Evolutionary conservation across 1,140 invertebrate species (phyloP).

Genomic region (Theocolax elegans): DNA sequence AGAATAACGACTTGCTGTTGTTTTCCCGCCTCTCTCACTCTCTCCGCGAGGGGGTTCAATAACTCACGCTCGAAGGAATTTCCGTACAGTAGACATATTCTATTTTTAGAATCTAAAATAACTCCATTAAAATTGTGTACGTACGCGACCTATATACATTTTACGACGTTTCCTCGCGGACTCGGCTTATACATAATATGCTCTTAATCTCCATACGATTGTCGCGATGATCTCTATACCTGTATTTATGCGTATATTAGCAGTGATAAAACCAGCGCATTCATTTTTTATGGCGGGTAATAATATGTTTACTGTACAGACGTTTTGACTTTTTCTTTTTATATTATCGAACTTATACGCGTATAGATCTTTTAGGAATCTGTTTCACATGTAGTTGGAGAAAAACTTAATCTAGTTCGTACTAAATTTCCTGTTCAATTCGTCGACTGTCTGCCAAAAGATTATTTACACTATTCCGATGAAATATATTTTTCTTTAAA

Average conservation of each 20-base stretch:
- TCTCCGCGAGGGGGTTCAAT: conserved; percentile 9
- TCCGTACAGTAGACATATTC: not conserved
- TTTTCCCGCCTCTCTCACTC: not conserved
- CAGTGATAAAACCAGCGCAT: not conserved
- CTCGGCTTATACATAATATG: not conserved
- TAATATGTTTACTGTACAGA: too few species aligned
- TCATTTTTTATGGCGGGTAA: conserved; percentile 13
- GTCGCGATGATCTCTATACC: not conserved
- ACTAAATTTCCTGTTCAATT: too few species aligned
- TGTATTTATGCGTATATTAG: conserved; percentile 25
- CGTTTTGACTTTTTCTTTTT: too few species aligned
- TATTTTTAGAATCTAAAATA: conserved; percentile 3
- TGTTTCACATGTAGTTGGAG: too few species aligned
- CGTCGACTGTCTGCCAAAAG: too few species aligned
- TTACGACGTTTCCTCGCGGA: not conserved
- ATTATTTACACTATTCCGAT: too few species aligned
- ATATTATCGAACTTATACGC: too few species aligned
- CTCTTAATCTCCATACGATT: too few species aligned
- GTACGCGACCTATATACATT: not conserved
- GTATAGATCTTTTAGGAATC: too few species aligned
- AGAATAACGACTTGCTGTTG: conserved; percentile 15
- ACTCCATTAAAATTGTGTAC: conserved; percentile 8
- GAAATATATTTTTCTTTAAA: too few species aligned
- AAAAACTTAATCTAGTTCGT: too few species aligned
- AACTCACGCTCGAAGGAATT: conserved; percentile 7